Base-by-base conservation (phyloP, 2,888 invertebrate species). In the Eupithecia abbreviata region DNA sequence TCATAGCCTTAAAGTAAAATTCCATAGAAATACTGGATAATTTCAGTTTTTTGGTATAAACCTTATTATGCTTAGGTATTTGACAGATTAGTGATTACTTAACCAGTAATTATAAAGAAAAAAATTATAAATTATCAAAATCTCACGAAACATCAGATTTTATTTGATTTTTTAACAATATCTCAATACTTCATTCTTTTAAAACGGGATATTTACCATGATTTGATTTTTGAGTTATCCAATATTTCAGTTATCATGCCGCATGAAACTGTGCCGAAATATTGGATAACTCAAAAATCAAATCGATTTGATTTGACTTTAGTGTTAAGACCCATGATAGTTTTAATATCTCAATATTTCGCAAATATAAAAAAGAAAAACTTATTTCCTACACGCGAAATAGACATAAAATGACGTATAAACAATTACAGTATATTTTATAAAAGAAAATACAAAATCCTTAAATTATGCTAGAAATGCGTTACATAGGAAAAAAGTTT, bases 381-480 rank as follows among this genome's bases (percentile, higher is more conserved):
- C 12, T 47, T 69, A 45, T 10, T 45, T 45, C 18, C 47, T 69
- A 69, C 69, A 47, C 13, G 30, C 10, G 7, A 68, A 67, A 42
- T 67, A 67, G 43, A 67, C n/a, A 13, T 66, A 68, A 49, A 69
- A 9, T 12, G 62, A 69, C 43, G 47, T 69, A 47, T 47, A 45
- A 45, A 69, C 47, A 69, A 49, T 30, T 69, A 69, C 69, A 69
- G 69, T 69, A 69, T 18, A 69, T 30, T 45, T 47, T 30, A 18
- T 12, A 45, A 69, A 69, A 47, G 45, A 15, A 68, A 71, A 47
- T 68, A 68, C 45, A 47, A 49, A 49, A n/a, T 42, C 4, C 51
- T 67, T 49, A 12, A 67, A 55, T 74, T 41, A 12, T 68, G 4
- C 66, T 76, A 51, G 47, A 73, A 76, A 78, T 75, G 72, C 75